Evolutionary conservation across 2,113 vertebrate species (phyloP), one percentile per base, ranked within the genome.

Genomic region (Oncorhynchus masou): DNA sequence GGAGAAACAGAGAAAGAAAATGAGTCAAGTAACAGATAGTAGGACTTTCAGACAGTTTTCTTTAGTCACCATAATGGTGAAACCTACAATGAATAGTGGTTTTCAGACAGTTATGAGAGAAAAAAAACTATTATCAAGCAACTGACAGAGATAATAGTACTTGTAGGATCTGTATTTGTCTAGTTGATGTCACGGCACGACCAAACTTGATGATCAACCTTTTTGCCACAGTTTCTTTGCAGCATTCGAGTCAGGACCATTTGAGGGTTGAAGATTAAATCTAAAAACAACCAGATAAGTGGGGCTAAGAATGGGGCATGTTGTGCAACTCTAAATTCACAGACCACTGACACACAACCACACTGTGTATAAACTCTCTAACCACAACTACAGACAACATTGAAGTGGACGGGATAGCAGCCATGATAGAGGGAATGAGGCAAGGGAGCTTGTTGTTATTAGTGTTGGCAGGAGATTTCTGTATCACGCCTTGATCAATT

Each of bases 1-100:
- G 74, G 83, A 86, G 83, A 49, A 84, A 86, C 73, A 71, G 74
- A 73, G 82, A 73, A 80, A 19, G 20, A 0, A 12, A 59, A 72
- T 73, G 13, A 73, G 49, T 39, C 27, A 79, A 12, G n/a, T 57
- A 71, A 75, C 29, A 31, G 29, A 70, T 0, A 16, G 27, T 51
- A 19, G 65, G 2, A 24, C n/a, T 9, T 22, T 54, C 3, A 54
- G 51, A 16, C 51, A 51, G 15, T 54, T 54, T 54, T 54, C 9
- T 11, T 45, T 11, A 45, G 9, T 45, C 51, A 54, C 1, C 16
- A 19, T 54, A 54, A 54, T 19, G 4, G 16, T 54, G 51, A 54
- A 54, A 54, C 15, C 49, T 4, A 54, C 12, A 54, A 4, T 19
- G 49, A 54, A 54, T 16, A 54, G 49, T 15, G 49, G 4, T 54